Conservation (phyloP, 1,140 invertebrate genomes). For the Belonocnema kinseyi region DNA sequence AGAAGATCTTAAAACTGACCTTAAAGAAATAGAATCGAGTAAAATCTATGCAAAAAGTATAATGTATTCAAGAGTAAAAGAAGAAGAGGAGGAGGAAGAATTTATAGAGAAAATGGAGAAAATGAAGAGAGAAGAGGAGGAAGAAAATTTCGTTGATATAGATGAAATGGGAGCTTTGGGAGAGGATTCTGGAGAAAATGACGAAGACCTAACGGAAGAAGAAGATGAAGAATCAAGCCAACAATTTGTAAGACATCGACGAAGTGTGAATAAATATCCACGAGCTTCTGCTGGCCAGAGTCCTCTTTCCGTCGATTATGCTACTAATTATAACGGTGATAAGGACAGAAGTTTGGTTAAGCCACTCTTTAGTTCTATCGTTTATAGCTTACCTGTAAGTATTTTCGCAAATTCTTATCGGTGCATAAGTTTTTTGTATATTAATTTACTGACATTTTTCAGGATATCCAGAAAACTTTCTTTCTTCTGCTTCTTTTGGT, state of each 20-base stretch:
- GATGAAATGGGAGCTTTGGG: conserved; percentile 31
- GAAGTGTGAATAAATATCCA: conserved; percentile 53
- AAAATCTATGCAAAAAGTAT: conserved; percentile 32
- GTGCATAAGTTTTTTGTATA: background rate
- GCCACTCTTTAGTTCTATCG: conserved; percentile 94
- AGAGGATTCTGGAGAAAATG: conserved; percentile 37
- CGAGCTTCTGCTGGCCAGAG: conserved; percentile 79
- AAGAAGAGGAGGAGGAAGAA: conserved; percentile 18
- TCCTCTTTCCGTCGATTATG: conserved; percentile 86
- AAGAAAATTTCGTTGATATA: conserved; percentile 40
- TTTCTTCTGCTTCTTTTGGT: conserved; percentile 94
- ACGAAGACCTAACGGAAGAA: conserved; percentile 44
- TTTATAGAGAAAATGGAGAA: conserved; percentile 11
- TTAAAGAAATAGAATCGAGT: background rate
- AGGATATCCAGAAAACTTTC: conserved; percentile 97
- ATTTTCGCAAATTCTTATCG: background rate
- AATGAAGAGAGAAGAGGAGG: conserved; percentile 40
- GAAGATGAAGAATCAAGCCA: conserved; percentile 39
- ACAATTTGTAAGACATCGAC: conserved; percentile 46
- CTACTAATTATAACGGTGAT: conserved; percentile 88
- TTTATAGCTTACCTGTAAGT: conserved; percentile 83
- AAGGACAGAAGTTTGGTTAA: conserved; percentile 88
- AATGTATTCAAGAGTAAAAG: conserved; percentile 5
- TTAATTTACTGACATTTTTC: conserved; percentile 58
- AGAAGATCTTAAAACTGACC: background rate